Evolutionary conservation across 2,888 invertebrate genomes (phyloP).

Genomic region (Morpho achilles): DNA sequence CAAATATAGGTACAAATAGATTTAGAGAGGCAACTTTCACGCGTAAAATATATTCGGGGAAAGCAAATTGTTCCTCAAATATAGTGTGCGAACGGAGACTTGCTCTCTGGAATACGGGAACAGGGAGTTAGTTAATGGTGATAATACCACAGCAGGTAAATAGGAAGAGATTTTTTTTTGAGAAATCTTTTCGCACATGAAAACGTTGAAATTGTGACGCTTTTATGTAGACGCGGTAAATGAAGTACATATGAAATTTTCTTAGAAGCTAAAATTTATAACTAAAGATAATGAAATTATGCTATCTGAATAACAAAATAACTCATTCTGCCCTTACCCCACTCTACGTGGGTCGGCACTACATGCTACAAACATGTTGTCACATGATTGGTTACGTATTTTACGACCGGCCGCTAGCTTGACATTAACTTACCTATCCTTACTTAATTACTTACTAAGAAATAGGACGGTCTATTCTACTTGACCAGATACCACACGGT

Average conservation of each 20-base stretch:
- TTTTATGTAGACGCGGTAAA: background rate
- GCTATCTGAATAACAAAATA: too few species aligned
- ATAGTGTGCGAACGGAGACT: constrained; percentile 40
- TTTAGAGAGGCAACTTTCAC: constrained; percentile 45
- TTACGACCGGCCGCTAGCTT: too few species aligned
- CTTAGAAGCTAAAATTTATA: background rate
- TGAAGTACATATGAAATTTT: constrained; percentile 1
- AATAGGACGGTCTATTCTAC: too few species aligned
- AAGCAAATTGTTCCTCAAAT: constrained; percentile 64
- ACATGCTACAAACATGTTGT: too few species aligned
- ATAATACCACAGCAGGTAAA: constrained; percentile 17
- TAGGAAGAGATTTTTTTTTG: constrained; percentile 11
- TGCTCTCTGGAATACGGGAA: constrained; percentile 25
- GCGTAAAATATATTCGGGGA: constrained; percentile 60
- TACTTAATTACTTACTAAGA: too few species aligned
- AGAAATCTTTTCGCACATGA: background rate
- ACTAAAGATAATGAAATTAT: too few species aligned
- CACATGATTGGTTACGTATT: too few species aligned
- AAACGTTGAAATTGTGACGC: background rate
- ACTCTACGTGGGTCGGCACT: too few species aligned
- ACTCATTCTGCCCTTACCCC: too few species aligned
- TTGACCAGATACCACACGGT: too few species aligned
- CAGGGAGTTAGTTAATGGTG: constrained; percentile 21
- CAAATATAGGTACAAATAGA: constrained; percentile 7
- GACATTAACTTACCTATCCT: too few species aligned